These are phyloP conservation scores for Escarpia spicata DNA, from an alignment of 2,888 invertebrate genomes.

Conservation along the genomic window DNA sequence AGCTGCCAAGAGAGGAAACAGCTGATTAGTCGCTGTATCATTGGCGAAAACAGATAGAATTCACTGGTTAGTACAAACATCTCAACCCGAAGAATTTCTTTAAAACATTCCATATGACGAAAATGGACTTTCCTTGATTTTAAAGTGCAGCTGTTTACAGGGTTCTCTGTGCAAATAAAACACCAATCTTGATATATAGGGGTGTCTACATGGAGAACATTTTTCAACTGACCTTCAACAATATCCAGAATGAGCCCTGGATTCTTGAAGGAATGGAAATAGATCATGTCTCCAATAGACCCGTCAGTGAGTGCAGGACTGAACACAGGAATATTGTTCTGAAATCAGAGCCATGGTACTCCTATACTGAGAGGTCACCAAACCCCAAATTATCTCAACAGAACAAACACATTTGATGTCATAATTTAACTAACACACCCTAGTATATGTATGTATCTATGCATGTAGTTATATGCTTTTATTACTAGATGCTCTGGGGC, in stretches of 20 bases:
- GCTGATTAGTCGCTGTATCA: neutral
- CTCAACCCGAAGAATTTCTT: neutral
- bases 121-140: neutral
- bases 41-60: neutral
- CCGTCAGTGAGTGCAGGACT: slow-evolving; percentile 98
- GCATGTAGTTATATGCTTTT: too few species aligned
- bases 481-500: too few species aligned
- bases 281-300: slow-evolving; percentile 96
- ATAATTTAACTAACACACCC: neutral
- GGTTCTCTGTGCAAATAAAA: neutral
- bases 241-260: slow-evolving; percentile 95
- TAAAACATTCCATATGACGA: neutral
- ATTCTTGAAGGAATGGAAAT: slow-evolving; percentile 93
- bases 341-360: neutral
- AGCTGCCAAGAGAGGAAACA: neutral
- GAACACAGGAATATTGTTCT: slow-evolving; percentile 95
- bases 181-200: neutral
- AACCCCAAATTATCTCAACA: neutral
- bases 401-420: neutral
- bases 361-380: neutral
- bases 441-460: too few species aligned
- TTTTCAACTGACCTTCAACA: slow-evolving; percentile 74
- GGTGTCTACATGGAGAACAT: neutral
- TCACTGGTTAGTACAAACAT: neutral
- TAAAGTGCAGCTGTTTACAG: neutral